These are phyloP conservation scores for Andinoacara biseriatus DNA, from an alignment of 2,113 vertebrate species.

Conservation along the genomic window DNA sequence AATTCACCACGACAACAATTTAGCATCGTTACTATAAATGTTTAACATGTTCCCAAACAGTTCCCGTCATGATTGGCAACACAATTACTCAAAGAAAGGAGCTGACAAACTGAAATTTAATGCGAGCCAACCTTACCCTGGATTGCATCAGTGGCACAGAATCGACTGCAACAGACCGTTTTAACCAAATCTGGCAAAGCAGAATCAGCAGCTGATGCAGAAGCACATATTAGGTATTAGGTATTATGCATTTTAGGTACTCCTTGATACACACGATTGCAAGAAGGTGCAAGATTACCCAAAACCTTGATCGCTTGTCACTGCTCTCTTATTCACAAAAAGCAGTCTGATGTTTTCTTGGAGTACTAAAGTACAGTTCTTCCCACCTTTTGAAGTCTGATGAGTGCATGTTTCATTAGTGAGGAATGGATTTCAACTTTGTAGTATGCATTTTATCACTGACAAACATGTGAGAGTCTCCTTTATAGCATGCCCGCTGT, in stretches of 20 bases:
- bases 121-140: conserved; percentile 48
- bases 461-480: conserved; percentile 51
- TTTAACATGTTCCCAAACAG: conserved; percentile 59
- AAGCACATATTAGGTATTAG: neutral
- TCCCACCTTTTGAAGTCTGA: conserved; percentile 41
- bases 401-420: conserved; percentile 28
- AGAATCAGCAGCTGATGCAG: conserved; percentile 22
- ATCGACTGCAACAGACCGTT: conserved; percentile 32
- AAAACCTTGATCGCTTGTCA: conserved; percentile 27
- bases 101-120: conserved; percentile 53
- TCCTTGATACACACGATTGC: conserved; percentile 38
- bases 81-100: conserved; percentile 49
- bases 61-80: conserved; percentile 37
- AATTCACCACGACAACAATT: conserved; percentile 70
- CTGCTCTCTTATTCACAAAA: conserved; percentile 31
- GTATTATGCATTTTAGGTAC: conserved; percentile 19
- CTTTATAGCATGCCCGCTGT: conserved; percentile 45
- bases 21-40: conserved; percentile 58
- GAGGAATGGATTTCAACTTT: conserved; percentile 35
- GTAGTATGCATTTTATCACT: conserved; percentile 55
- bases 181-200: conserved; percentile 34
- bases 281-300: conserved; percentile 36
- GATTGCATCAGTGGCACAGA: conserved; percentile 64
- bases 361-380: conserved; percentile 48
- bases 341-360: conserved; percentile 15